Percentiles rank a stretch among this genome's conserved stretches.
Conservation (phyloP, 2,888 invertebrate genomes). For the Agrochola litura region DNA sequence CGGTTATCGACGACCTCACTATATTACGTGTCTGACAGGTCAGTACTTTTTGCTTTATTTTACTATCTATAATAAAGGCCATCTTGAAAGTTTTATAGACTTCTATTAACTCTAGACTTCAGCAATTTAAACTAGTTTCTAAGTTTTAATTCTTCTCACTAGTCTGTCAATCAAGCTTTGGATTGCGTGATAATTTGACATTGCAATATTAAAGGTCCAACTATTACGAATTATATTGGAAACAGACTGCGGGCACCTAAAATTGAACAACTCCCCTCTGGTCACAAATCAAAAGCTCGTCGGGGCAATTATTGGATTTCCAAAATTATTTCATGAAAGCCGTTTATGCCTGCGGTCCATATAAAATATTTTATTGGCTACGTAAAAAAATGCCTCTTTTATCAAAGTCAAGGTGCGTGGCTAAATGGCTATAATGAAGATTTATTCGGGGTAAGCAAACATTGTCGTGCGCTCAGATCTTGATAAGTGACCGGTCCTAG, state of each 20-base stretch:
- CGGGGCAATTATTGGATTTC: conserved; percentile 74
- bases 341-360: conserved; percentile 45
- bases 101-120: conserved; percentile 21
- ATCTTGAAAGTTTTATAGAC: conserved; percentile 12
- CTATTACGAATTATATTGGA: conserved; percentile 54
- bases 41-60: conserved; percentile 26
- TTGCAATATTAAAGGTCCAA: conserved; percentile 49
- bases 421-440: conserved; percentile 35
- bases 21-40: conserved; percentile 43
- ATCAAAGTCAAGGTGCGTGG: conserved; percentile 14
- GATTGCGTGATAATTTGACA: conserved; percentile 44
- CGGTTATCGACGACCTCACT: conserved; percentile 45
- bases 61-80: conserved; percentile 22
- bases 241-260: conserved; percentile 57
- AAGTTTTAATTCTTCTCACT: conserved; percentile 38
- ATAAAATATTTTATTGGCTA: conserved; percentile 52
- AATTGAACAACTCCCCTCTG: conserved; percentile 62
- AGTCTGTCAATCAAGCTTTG: conserved; percentile 44
- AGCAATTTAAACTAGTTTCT: conserved; percentile 37
- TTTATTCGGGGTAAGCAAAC: conserved; percentile 21
- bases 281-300: conserved; percentile 71
- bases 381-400: conserved; percentile 42
- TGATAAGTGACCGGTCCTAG: not conserved
- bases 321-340: conserved; percentile 68
- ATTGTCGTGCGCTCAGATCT: not conserved